Percentiles rank a stretch among this genome's conserved stretches.
These are phyloP conservation scores for Peromyscus californicus DNA, from an alignment of 2,113 vertebrate genomes.

Conservation along the genomic window DNA sequence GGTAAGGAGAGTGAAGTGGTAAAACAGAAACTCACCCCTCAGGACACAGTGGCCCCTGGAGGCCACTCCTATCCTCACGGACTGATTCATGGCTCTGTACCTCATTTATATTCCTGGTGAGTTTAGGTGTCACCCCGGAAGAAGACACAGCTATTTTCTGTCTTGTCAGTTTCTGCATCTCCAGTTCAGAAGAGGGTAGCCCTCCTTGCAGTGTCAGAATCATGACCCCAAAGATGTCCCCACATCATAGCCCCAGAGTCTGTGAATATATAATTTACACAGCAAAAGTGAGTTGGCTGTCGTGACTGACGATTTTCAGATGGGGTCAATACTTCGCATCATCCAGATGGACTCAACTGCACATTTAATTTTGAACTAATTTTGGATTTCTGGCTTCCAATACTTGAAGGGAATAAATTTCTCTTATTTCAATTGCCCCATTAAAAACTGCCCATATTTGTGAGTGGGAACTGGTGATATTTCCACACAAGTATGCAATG, in stretches of 20 bases:
- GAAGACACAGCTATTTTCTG: background rate
- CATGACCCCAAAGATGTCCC: background rate
- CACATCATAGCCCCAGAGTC: background rate
- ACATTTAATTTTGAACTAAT: background rate
- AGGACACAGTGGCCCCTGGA: too few species aligned
- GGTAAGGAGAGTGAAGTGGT: background rate
- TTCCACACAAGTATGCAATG: background rate
- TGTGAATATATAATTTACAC: background rate
- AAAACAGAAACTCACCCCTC: background rate
- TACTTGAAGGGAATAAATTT: background rate
- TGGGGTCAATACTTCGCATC: background rate
- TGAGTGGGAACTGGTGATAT: background rate
- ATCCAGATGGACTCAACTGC: background rate
- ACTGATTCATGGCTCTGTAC: background rate
- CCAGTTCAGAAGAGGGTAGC: background rate
- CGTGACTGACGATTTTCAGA: background rate
- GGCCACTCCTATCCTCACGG: background rate
- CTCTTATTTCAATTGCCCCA: background rate
- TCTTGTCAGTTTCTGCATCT: background rate
- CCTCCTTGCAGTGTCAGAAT: background rate
- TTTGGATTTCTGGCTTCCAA: background rate
- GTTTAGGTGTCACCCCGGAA: background rate
- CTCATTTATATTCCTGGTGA: background rate
- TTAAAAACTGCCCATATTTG: background rate
- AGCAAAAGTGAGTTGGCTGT: background rate